Conservation (phyloP, 2,888 invertebrate species). For the Hyles lineata region DNA sequence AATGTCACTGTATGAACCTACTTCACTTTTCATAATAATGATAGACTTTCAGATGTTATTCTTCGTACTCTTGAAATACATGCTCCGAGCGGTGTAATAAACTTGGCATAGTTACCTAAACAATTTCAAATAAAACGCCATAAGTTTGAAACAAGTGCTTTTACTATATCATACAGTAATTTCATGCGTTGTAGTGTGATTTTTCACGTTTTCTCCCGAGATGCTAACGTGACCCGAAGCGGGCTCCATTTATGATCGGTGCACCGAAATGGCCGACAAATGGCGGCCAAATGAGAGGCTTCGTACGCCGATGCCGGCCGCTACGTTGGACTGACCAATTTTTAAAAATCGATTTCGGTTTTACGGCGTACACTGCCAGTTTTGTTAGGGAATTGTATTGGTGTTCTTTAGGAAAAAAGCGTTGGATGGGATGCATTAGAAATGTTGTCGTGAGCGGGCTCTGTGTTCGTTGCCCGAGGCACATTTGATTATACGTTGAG, state of each 20-base stretch:
- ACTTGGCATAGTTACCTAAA: neutral
- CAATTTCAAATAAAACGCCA: slow-evolving; percentile 1
- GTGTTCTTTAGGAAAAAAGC: slow-evolving; percentile 39
- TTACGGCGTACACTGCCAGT: slow-evolving; percentile 42
- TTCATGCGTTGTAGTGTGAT: slow-evolving; percentile 80
- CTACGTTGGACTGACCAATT: slow-evolving; percentile 67
- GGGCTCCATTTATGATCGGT: slow-evolving; percentile 83
- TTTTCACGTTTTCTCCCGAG: slow-evolving; percentile 81
- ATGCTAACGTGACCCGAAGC: slow-evolving; percentile 82
- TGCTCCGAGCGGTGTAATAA: neutral
- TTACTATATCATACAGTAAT: slow-evolving; percentile 62
- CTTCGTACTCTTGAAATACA: neutral
- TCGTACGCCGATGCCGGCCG: slow-evolving; percentile 76
- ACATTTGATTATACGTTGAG: slow-evolving; percentile 85
- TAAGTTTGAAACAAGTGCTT: slow-evolving; percentile 20
- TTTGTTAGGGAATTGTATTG: slow-evolving; percentile 3
- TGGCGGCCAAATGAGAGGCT: slow-evolving; percentile 85
- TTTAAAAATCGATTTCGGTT: slow-evolving; percentile 52
- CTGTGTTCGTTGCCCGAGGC: slow-evolving; percentile 74
- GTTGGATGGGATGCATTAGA: slow-evolving; percentile 48
- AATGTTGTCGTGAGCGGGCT: slow-evolving; percentile 42
- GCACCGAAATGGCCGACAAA: slow-evolving; percentile 85
- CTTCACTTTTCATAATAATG: neutral
- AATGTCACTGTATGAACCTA: too few relatives aligned
- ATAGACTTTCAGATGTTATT: neutral